Evolutionary conservation across 1,140 invertebrate species (phyloP).

Genomic region (Chlorops oryzae): DNA sequence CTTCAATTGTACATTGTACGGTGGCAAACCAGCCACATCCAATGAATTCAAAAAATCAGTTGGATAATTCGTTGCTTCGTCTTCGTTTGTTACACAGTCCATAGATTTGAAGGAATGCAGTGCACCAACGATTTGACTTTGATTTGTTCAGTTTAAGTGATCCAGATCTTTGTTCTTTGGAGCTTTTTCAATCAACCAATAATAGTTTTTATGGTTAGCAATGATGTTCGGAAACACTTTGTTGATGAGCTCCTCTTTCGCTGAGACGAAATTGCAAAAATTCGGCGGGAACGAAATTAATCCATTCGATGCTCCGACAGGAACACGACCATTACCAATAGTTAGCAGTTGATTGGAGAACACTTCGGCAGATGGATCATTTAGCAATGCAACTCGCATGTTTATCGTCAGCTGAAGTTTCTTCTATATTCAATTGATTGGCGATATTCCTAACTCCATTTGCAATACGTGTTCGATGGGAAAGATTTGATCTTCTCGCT

Average conservation of each 20-base stretch:
- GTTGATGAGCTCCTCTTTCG: constrained; percentile 34
- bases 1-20: constrained; percentile 45
- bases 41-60: too few relatives aligned
- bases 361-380: not conserved
- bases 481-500: too few relatives aligned
- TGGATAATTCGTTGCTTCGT: too few relatives aligned
- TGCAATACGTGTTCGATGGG: too few relatives aligned
- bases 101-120: constrained; percentile 36
- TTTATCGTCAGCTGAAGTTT: constrained; percentile 6
- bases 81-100: constrained; percentile 35
- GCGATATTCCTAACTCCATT: too few relatives aligned
- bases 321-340: constrained; percentile 40
- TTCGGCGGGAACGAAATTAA: constrained; percentile 41
- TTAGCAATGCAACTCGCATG: constrained; percentile 11
- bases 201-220: constrained; percentile 26
- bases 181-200: constrained; percentile 33
- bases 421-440: too few relatives aligned
- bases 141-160: constrained; percentile 13
- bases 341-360: too few relatives aligned
- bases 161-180: constrained; percentile 24
- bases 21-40: constrained; percentile 41
- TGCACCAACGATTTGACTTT: constrained; percentile 14
- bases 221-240: constrained; percentile 11
- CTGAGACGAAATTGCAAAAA: constrained; percentile 35
- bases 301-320: constrained; percentile 32